Evolutionary conservation across 2,797 vertebrate genomes (phyloP).

Genomic region (Thripadectes ignobilis): DNA sequence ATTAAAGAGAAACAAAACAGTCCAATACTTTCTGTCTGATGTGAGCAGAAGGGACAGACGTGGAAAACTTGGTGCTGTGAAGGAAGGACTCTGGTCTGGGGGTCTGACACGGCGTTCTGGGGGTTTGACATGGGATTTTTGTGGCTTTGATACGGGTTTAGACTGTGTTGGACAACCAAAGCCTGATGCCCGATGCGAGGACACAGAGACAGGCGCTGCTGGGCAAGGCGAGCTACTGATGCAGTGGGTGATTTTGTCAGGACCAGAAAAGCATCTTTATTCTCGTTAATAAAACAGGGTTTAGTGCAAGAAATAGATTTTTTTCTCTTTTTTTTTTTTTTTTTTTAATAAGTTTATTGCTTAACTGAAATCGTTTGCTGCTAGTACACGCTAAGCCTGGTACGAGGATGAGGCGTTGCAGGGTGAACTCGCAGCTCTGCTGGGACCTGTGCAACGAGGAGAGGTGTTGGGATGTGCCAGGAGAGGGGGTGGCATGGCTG

Average conservation of each 20-base stretch:
- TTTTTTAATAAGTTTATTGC: slow-evolving; percentile 63
- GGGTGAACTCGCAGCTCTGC: background rate
- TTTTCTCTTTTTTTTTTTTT: background rate
- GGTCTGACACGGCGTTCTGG: background rate
- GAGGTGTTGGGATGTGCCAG: background rate
- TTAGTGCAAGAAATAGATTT: slow-evolving; percentile 63
- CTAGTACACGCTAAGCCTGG: background rate
- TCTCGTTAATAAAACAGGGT: slow-evolving; percentile 42
- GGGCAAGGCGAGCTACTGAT: slow-evolving; percentile 37
- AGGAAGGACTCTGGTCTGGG: background rate
- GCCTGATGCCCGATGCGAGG: background rate
- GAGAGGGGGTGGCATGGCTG: rapidly evolving
- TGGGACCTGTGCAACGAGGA: background rate
- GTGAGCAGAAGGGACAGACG: background rate
- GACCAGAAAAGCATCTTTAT: slow-evolving; percentile 19
- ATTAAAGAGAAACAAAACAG: background rate
- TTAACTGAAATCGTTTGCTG: slow-evolving; percentile 64
- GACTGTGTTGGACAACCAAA: background rate
- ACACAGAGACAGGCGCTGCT: background rate
- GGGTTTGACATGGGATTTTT: background rate
- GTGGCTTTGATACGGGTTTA: background rate
- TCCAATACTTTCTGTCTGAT: background rate
- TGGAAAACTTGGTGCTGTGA: background rate
- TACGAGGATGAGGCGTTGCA: rapidly evolving
- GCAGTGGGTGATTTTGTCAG: background rate